A percentile compares a stretch with the other conserved stretches of the same genome.
Conservation (phyloP, 2,797 vertebrate genomes). For the Stomatorhinus walkeri region DNA sequence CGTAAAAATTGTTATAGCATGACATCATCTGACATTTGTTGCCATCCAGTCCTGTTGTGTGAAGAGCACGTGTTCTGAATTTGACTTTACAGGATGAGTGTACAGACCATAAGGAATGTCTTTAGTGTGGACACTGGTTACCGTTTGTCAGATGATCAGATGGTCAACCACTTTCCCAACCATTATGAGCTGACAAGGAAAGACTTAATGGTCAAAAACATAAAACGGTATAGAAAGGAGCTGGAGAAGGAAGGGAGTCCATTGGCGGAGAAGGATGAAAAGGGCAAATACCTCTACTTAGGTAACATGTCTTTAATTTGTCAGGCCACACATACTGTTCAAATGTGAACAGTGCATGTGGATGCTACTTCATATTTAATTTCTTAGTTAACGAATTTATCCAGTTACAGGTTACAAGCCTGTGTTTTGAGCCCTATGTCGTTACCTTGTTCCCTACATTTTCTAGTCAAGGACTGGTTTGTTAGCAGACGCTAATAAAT, state of each 20-base stretch:
- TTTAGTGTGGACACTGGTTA: conserved; percentile 95
- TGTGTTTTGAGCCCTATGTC: not conserved
- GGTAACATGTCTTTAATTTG: conserved; percentile 53
- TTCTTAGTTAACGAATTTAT: not conserved
- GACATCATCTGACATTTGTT: not conserved
- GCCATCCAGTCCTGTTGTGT: not conserved
- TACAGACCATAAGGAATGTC: conserved; percentile 91
- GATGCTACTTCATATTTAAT: not conserved
- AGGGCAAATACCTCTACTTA: conserved; percentile 88
- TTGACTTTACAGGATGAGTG: conserved; percentile 79
- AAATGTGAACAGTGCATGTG: not conserved
- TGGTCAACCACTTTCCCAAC: conserved; percentile 97
- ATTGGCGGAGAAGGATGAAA: conserved; percentile 91
- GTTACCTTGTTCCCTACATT: not conserved
- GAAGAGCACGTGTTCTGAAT: not conserved
- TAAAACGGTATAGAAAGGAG: conserved; percentile 92
- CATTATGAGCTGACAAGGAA: conserved; percentile 96
- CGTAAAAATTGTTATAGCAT: not conserved
- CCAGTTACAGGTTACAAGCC: not conserved
- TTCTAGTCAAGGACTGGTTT: not conserved
- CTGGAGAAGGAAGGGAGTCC: conserved; percentile 88
- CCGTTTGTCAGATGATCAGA: conserved; percentile 92
- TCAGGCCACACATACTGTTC: not conserved
- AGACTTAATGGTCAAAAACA: conserved; percentile 98
- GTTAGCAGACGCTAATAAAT: not conserved